Percentiles rank a stretch among this genome's conserved stretches.
These are phyloP conservation scores for Acyrthosiphon pisum DNA, from an alignment of 1,140 invertebrate genomes.

Conservation along the genomic window DNA sequence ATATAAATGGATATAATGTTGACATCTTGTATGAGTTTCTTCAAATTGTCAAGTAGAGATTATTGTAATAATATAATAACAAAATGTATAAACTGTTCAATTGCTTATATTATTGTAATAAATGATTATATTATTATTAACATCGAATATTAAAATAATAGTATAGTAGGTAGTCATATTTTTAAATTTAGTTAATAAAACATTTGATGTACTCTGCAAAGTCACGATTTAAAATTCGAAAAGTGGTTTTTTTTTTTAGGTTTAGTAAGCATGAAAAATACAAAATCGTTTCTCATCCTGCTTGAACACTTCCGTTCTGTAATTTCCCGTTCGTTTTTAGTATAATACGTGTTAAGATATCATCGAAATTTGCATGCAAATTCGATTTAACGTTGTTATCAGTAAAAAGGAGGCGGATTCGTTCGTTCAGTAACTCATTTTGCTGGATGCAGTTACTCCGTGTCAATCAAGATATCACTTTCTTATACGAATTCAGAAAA, in stretches of 20 bases:
- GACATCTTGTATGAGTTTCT: background rate
- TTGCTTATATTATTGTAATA: no score
- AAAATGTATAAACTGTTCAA: no score
- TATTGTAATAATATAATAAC: background rate
- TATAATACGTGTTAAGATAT: background rate
- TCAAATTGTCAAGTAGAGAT: background rate
- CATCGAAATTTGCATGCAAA: background rate
- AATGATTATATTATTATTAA: background rate
- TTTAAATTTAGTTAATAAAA: background rate
- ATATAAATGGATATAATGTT: background rate
- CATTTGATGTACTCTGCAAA: background rate
- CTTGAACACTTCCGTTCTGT: background rate
- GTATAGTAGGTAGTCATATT: background rate
- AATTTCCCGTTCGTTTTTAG: constrained; percentile 20
- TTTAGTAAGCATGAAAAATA: background rate
- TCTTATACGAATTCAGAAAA: background rate
- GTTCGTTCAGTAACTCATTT: background rate
- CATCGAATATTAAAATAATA: background rate
- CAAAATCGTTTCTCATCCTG: background rate
- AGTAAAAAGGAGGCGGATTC: background rate
- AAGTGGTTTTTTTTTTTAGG: background rate
- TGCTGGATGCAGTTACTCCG: background rate
- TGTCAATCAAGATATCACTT: background rate
- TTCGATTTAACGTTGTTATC: background rate
- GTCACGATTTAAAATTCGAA: background rate